Evolutionary conservation across 2,888 invertebrate genomes (phyloP).

Genomic region (Acanthococcus lagerstroemiae): DNA sequence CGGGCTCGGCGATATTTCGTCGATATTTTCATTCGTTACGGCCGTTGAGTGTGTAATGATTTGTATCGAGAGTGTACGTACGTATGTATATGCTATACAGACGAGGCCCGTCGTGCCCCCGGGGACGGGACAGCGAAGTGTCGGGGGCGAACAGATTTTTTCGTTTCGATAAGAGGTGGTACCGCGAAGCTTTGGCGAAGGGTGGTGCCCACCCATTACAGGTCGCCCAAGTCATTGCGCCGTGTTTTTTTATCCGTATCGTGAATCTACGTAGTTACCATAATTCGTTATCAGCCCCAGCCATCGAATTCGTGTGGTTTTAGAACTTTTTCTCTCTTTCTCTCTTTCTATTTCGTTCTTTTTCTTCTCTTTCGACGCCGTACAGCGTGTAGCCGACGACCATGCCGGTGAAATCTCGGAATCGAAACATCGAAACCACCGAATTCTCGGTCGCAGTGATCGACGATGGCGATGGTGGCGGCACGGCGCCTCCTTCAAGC

Average conservation of each 20-base stretch:
- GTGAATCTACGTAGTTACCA: conserved; percentile 28
- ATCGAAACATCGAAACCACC: no score
- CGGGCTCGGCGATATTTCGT: conserved; percentile 18
- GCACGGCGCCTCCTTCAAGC: no score
- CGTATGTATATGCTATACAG: conserved; percentile 4
- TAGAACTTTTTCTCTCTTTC: conserved; percentile 10
- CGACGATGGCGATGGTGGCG: no score
- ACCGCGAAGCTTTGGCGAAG: conserved; percentile 18
- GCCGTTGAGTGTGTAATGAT: conserved; percentile 30
- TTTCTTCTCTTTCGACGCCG: no score
- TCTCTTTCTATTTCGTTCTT: no score
- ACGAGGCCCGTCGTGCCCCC: conserved; percentile 17
- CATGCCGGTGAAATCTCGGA: no score
- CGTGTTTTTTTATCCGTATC: conserved; percentile 25
- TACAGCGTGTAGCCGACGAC: no score
- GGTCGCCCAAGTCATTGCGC: conserved; percentile 26
- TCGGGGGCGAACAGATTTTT: conserved; percentile 22
- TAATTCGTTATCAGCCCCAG: conserved; percentile 26
- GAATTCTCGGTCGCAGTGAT: no score
- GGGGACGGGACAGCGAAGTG: conserved; percentile 18
- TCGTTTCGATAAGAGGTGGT: conserved; percentile 18
- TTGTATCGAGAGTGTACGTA: conserved; percentile 6
- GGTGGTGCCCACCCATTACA: conserved; percentile 27
- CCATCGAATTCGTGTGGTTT: conserved; percentile 28
- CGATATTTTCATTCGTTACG: conserved; percentile 26